These are phyloP conservation scores for Caenorhabditis inopinata DNA, from an alignment of 1,140 invertebrate genomes.

Conservation along the genomic window DNA sequence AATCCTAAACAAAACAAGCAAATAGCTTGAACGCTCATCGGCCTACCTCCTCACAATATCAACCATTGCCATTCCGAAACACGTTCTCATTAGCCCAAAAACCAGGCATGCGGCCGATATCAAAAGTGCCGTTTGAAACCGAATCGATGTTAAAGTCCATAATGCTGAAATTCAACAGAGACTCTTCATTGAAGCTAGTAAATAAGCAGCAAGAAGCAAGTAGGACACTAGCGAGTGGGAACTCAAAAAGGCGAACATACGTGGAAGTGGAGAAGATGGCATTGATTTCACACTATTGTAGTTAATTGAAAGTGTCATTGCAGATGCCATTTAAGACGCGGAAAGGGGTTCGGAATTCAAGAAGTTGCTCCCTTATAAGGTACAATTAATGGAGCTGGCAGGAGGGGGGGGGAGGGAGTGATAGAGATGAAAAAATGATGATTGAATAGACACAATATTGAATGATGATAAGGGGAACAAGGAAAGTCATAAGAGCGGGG, in stretches of 20 bases:
- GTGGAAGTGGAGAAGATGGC: conserved; percentile 12
- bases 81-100: conserved; percentile 24
- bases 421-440: too few species aligned
- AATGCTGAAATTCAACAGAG: conserved; percentile 36
- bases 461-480: too few species aligned
- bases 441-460: too few species aligned
- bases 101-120: conserved; percentile 25
- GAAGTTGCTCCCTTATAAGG: not conserved
- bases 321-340: not conserved
- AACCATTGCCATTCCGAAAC: conserved; percentile 41
- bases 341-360: too few species aligned
- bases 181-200: too few species aligned
- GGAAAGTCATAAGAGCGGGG: too few species aligned
- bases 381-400: not conserved
- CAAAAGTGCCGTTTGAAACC: conserved; percentile 41
- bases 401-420: not conserved
- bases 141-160: conserved; percentile 39
- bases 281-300: conserved; percentile 4
- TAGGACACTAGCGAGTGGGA: too few species aligned
- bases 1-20: too few species aligned
- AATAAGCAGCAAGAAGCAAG: too few species aligned
- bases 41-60: conserved; percentile 42
- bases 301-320: not conserved
- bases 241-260: too few species aligned
- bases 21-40: too few species aligned